Percentiles rank a stretch among this genome's conserved stretches.
Evolutionary conservation across 2,797 vertebrate genomes (phyloP).

Genomic region (Peromyscus aztecus): DNA sequence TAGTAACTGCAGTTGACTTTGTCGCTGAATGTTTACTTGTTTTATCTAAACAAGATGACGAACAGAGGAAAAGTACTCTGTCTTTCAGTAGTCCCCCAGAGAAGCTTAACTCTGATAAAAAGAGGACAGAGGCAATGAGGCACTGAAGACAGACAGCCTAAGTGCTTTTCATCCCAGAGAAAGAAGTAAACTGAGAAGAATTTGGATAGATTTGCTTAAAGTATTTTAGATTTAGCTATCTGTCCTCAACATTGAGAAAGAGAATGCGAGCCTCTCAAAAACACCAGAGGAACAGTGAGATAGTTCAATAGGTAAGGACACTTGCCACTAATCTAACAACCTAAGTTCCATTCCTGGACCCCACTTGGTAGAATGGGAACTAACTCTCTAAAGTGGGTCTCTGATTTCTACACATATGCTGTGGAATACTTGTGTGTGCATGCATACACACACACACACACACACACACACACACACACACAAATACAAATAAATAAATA

Average conservation of each 20-base stretch:
- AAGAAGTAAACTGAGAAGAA: slow-evolving; percentile 3
- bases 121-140: background rate
- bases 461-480: background rate
- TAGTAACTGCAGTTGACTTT: slow-evolving; percentile 14
- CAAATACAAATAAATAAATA: background rate
- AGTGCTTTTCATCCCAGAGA: slow-evolving; percentile 32
- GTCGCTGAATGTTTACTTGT: slow-evolving; percentile 17
- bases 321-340: background rate
- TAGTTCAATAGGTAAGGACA: background rate
- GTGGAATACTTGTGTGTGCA: background rate
- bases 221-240: background rate
- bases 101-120: background rate
- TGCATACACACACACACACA: background rate
- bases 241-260: background rate
- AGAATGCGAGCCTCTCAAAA: background rate
- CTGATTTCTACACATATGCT: background rate
- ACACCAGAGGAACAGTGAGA: background rate
- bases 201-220: slow-evolving; percentile 48
- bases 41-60: background rate
- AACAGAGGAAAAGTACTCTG: background rate
- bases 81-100: background rate
- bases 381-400: background rate
- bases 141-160: background rate
- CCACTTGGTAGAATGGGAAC: background rate
- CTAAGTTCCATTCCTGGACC: background rate